Evolutionary conservation across 1,140 invertebrate genomes (phyloP), one percentile per base, ranked within the genome.

Genomic region (Condylostylus longicornis): DNA sequence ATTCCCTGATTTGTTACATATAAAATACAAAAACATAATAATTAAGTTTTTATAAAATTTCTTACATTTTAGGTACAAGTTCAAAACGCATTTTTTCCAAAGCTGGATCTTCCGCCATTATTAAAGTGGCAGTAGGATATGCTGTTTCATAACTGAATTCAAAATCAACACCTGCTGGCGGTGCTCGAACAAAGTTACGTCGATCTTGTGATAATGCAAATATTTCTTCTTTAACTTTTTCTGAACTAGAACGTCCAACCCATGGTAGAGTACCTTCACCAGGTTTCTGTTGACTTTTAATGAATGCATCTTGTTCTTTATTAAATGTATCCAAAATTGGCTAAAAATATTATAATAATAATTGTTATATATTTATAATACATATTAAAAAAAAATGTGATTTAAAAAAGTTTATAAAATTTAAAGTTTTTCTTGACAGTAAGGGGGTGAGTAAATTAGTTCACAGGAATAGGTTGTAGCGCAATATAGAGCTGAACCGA

Each of bases 21-120:
- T n/a, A n/a, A n/a, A n/a, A n/a, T n/a, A n/a, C n/a, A n/a, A 5
- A 14, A 20, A 14, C 18, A 13, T 0, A 10, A 15, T 7, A 31
- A 31, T 8, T 13, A 14, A 5, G 42, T 18, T 10, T 14, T 7
- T 32, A 32, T 20, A 18, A 18, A 8, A 27, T 13, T 25, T 76
- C 77, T 76, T 64, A 86, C 82, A 89, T 74, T 83, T 98, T 98
- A 45, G 95, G 94, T 49, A 99, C 95, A 44, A 99, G 73, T 63
- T 96, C 87, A 71, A 95, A 98, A 64, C 95, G 82, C 89, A 98
- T 96, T 64, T 87, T 85, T 64, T 93, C 81, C 46, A 99, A 71
- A 65, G 93, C 90, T 35, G 84, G 78, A 69, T 99, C 94, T 61
- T 94, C 79, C 48, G 82, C 79, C 61, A 98, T 79, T 48, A 93